These are phyloP conservation scores for Colletes collaris DNA, from an alignment of 2,888 invertebrate genomes.

Conservation along the genomic window DNA sequence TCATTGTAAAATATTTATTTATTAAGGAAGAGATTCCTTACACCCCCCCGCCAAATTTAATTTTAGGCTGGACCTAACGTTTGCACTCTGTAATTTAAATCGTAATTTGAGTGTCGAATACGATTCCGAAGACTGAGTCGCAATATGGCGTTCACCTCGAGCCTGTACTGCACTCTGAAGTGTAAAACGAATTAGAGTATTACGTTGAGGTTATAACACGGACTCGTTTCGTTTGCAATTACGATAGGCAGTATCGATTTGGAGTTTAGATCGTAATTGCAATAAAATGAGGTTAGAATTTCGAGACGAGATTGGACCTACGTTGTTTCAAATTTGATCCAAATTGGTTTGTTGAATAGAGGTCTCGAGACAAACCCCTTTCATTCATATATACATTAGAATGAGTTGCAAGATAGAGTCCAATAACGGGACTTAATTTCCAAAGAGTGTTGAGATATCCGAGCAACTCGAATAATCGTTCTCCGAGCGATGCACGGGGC, in stretches of 20 bases:
- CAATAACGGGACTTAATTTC: not conserved
- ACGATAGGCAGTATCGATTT: not conserved
- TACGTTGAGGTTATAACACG: not conserved
- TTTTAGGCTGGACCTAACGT: slow-evolving; percentile 8
- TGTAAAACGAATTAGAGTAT: too few relatives aligned
- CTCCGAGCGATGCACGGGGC: slow-evolving; percentile 34
- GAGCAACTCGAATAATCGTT: not conserved
- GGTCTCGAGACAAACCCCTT: too few relatives aligned
- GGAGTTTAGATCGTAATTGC: not conserved
- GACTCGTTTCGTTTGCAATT: not conserved
- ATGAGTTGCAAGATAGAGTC: not conserved
- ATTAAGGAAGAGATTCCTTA: not conserved
- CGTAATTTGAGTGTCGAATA: not conserved
- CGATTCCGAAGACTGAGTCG: not conserved
- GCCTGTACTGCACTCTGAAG: too few relatives aligned
- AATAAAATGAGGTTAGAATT: not conserved
- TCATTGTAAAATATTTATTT: slow-evolving; percentile 4
- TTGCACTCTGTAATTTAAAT: too few relatives aligned
- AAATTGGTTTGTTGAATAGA: not conserved
- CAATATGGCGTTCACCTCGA: too few relatives aligned
- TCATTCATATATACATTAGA: too few relatives aligned
- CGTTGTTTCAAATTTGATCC: not conserved
- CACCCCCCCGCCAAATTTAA: not conserved
- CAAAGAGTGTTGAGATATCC: not conserved
- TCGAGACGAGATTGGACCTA: not conserved